A percentile compares a stretch with the other conserved stretches of the same genome.
These are phyloP conservation scores for Vimba vimba DNA, from an alignment of 2,113 vertebrate species.

Conservation along the genomic window DNA sequence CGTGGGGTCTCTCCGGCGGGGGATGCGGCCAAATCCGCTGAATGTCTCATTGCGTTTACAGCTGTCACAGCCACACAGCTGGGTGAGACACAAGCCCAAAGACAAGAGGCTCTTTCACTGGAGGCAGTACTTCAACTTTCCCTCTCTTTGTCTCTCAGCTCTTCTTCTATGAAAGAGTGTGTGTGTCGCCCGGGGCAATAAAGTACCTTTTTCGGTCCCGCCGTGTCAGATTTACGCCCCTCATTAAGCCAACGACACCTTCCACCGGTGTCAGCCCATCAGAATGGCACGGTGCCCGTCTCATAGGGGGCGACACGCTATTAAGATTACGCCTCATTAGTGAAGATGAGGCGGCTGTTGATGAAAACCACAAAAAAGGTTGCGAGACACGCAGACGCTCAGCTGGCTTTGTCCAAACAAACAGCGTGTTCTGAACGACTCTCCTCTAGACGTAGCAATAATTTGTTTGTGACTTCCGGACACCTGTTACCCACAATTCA, in stretches of 20 bases:
- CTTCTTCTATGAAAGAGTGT: conserved; percentile 34
- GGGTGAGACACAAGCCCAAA: conserved; percentile 4
- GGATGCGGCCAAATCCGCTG: conserved; percentile 17
- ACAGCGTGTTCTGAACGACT: conserved; percentile 8
- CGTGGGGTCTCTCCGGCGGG: conserved; percentile 7
- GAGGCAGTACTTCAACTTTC: conserved; percentile 42
- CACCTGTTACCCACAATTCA: conserved; percentile 50
- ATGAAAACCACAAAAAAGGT: conserved; percentile 19
- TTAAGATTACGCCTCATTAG: conserved; percentile 57
- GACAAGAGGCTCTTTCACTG: conserved; percentile 41
- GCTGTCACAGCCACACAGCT: conserved; percentile 10
- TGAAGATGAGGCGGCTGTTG: conserved; percentile 40
- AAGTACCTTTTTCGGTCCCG: conserved; percentile 48
- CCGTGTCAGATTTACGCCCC: conserved; percentile 60
- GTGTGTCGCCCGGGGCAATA: conserved; percentile 44
- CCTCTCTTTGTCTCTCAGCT: conserved; percentile 44
- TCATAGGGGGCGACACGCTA: conserved; percentile 45
- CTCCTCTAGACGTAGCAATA: neutral
- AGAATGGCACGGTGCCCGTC: conserved; percentile 37
- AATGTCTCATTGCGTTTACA: conserved; percentile 44
- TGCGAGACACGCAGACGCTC: neutral
- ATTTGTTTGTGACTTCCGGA: conserved; percentile 40
- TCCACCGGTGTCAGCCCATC: conserved; percentile 48
- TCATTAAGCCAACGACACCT: conserved; percentile 58
- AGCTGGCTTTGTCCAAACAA: conserved; percentile 25